Conservation (phyloP, 2,888 invertebrate species). For the Phaedon cochleariae region DNA sequence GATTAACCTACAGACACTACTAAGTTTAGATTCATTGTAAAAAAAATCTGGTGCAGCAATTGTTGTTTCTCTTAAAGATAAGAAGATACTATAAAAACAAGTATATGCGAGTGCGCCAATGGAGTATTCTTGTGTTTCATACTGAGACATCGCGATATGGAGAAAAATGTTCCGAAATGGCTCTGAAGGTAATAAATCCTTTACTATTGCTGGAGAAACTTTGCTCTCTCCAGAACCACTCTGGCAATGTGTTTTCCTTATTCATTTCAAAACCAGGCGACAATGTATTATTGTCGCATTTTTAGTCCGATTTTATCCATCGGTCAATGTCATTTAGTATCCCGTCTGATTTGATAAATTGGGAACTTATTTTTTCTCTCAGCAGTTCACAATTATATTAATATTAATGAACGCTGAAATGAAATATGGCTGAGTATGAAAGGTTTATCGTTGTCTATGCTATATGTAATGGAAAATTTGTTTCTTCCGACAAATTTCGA, state of each 20-base stretch:
- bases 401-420: slow-evolving; percentile 19
- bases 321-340: slow-evolving; percentile 30
- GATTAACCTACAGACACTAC: no score
- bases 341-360: slow-evolving; percentile 27
- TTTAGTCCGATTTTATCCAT: slow-evolving; percentile 18
- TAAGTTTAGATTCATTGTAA: no score
- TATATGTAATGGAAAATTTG: no score
- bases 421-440: background rate
- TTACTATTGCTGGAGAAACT: slow-evolving; percentile 1
- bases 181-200: slow-evolving; percentile 1
- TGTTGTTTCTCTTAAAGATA: no score
- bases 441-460: background rate
- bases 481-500: no score
- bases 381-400: slow-evolving; percentile 21
- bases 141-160: background rate
- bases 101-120: no score
- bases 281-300: slow-evolving; percentile 20
- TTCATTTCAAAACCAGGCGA: slow-evolving; percentile 18
- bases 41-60: no score
- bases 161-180: slow-evolving; percentile 1
- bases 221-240: background rate
- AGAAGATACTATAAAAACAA: no score
- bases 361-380: slow-evolving; percentile 19
- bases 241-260: slow-evolving; percentile 12
- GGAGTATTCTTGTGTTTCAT: background rate